Evolutionary conservation across 2,888 invertebrate genomes (phyloP).

Genomic region (Agriopis aurantiaria): DNA sequence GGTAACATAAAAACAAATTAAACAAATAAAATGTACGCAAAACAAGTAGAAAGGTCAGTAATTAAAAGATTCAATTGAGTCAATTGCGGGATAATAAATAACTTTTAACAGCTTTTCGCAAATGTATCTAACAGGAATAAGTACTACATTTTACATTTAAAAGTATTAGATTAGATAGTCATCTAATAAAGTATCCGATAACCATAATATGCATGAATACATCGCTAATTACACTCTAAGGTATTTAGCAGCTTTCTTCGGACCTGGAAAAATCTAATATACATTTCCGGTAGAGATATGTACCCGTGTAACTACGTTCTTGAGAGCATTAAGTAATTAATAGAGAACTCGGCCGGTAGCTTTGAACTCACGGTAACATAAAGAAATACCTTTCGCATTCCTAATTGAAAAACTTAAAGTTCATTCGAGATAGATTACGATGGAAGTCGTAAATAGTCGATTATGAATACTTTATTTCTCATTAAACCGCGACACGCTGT

Average conservation of each 20-base stretch:
- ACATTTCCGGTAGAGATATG: constrained; percentile 37
- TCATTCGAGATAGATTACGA: constrained; percentile 18
- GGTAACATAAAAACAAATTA: no score
- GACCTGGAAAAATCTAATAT: constrained; percentile 31
- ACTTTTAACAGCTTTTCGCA: constrained; percentile 15
- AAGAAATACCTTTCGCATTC: constrained; percentile 12
- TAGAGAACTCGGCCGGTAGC: constrained; percentile 18
- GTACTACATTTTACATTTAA: constrained; percentile 12
- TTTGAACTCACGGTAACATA: constrained; percentile 27
- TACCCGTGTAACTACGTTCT: constrained; percentile 15
- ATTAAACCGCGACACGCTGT: constrained; percentile 14
- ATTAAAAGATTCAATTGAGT: background rate
- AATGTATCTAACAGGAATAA: constrained; percentile 6
- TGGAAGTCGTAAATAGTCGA: constrained; percentile 30
- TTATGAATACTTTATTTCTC: constrained; percentile 21
- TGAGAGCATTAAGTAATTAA: constrained; percentile 28
- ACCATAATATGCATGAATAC: constrained; percentile 19
- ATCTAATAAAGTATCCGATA: constrained; percentile 35
- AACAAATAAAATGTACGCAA: no score
- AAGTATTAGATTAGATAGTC: constrained; percentile 14
- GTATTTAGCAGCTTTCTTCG: constrained; percentile 34
- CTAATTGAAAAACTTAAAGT: constrained; percentile 29
- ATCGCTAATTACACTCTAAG: constrained; percentile 6
- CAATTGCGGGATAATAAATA: constrained; percentile 4
- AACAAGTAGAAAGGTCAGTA: no score